phyloP scores from a whole-genome alignment of 1,140 invertebrate species.

The Melanaphis sacchari region DNA sequence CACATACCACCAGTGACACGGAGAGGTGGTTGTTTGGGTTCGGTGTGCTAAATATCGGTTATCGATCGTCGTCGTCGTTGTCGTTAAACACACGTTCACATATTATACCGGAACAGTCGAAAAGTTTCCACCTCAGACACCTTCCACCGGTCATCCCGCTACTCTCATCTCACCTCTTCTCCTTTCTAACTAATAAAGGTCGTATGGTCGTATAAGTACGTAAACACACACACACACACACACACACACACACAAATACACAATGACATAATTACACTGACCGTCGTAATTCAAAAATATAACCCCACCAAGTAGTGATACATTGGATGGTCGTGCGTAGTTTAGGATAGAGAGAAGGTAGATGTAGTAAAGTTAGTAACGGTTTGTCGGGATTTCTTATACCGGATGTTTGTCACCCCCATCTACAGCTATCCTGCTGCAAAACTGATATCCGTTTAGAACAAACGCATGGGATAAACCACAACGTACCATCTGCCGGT shows the following conservation, averaged over 20 bases:
- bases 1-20: neutral
- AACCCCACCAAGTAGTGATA: neutral
- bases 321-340: neutral
- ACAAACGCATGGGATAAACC: conserved; percentile 45
- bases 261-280: conserved; percentile 13
- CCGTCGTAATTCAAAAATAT: conserved; percentile 49
- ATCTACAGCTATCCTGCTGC: neutral
- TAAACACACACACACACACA: neutral
- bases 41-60: conserved; percentile 15
- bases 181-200: neutral
- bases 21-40: neutral
- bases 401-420: conserved; percentile 19
- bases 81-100: conserved; percentile 17
- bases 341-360: neutral
- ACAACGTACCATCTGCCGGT: conserved; percentile 37
- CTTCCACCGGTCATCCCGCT: neutral
- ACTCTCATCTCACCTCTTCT: neutral
- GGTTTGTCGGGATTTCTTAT: conserved; percentile 48
- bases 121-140: conserved; percentile 35
- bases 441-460: conserved; percentile 51
- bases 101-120: conserved; percentile 24
- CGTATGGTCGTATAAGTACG: neutral
- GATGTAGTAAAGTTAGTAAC: neutral
- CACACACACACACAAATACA: neutral
- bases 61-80: neutral